Conservation (phyloP, 1,140 invertebrate genomes). For the Cyphomyrmex costatus region DNA sequence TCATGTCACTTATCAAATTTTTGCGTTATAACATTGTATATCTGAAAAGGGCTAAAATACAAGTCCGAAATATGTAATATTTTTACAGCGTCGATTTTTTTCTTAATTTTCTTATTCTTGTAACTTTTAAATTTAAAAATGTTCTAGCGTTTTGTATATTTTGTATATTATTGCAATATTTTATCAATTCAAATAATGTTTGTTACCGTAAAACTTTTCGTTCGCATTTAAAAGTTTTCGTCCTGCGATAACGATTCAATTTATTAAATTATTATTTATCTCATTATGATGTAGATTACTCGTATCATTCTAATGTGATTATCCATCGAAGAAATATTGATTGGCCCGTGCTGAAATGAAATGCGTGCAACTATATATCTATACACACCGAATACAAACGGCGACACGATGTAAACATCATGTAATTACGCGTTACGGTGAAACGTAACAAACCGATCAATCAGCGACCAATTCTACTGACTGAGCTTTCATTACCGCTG, state of each 20-base stretch:
- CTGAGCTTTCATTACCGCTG: conserved; percentile 50
- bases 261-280: no score
- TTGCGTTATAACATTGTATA: no score
- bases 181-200: neutral
- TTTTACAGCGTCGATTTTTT: no score
- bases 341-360: conserved; percentile 19
- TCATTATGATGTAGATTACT: conserved; percentile 25
- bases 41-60: no score
- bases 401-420: conserved; percentile 51
- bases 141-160: no score
- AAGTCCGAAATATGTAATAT: no score
- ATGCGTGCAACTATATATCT: neutral
- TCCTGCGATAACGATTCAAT: neutral
- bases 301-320: conserved; percentile 40
- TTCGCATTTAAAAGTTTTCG: neutral
- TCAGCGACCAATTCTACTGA: conserved; percentile 49
- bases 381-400: neutral
- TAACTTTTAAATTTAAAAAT: no score
- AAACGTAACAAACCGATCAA: conserved; percentile 56
- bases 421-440: conserved; percentile 54
- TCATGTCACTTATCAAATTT: no score
- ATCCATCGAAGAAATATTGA: conserved; percentile 25
- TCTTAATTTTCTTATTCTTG: no score
- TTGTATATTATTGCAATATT: no score
- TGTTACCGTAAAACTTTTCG: neutral